Evolutionary conservation across 1,140 invertebrate genomes (phyloP).

Genomic region (Apis laboriosa): DNA sequence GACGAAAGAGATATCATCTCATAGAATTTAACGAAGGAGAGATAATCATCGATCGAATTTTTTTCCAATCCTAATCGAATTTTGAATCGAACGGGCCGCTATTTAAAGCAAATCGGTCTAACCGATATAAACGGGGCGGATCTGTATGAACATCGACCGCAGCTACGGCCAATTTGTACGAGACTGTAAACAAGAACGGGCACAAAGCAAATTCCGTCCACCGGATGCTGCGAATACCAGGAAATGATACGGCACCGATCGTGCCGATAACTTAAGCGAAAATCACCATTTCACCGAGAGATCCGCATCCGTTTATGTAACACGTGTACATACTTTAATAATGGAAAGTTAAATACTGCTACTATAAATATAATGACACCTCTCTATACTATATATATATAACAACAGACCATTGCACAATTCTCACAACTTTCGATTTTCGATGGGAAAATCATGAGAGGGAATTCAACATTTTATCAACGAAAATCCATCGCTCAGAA

Average conservation of each 20-base stretch:
- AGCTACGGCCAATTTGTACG: conserved; percentile 18
- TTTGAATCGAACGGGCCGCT: not conserved
- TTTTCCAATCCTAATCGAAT: not conserved
- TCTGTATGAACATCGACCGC: not conserved
- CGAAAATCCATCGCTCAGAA: too few relatives aligned
- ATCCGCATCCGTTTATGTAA: not conserved
- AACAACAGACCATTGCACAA: too few relatives aligned
- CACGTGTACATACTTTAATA: too few relatives aligned
- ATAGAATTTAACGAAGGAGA: not conserved
- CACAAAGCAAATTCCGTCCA: conserved; percentile 22
- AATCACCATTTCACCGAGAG: not conserved
- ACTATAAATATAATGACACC: too few relatives aligned
- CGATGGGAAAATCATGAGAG: too few relatives aligned
- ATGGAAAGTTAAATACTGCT: too few relatives aligned
- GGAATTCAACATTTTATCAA: too few relatives aligned
- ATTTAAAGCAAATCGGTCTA: conserved; percentile 19
- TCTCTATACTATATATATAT: too few relatives aligned
- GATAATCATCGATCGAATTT: not conserved
- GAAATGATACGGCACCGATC: conserved; percentile 6
- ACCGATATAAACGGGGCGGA: conserved; percentile 14
- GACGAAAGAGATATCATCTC: not conserved
- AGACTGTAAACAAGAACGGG: conserved; percentile 32
- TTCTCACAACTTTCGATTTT: too few relatives aligned
- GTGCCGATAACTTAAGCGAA: not conserved
- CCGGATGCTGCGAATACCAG: not conserved